A percentile compares a stretch with the other conserved stretches of the same genome.
phyloP scores from a whole-genome alignment of 2,888 invertebrate species.

The Morinoia aosen region DNA sequence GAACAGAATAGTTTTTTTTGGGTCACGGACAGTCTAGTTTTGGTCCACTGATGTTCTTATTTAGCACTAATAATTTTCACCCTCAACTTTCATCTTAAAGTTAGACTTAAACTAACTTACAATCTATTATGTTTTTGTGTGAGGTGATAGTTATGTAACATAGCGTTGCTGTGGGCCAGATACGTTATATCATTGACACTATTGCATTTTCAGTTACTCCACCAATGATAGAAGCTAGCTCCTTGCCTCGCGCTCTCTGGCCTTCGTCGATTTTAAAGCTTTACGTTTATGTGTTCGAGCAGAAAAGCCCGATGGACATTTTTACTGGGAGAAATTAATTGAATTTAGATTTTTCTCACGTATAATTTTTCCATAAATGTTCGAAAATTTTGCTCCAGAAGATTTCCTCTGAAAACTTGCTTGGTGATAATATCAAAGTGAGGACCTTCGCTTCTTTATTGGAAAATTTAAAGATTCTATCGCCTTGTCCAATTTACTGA shows the following conservation, averaged over 20 bases:
- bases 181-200: background rate
- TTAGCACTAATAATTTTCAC: too few relatives aligned
- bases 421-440: background rate
- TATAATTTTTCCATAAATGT: background rate
- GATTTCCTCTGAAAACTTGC: background rate
- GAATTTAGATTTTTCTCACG: too few relatives aligned
- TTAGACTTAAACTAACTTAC: too few relatives aligned
- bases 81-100: too few relatives aligned
- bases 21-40: too few relatives aligned
- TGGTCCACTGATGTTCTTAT: too few relatives aligned
- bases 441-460: background rate
- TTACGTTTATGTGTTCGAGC: background rate
- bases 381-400: background rate
- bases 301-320: too few relatives aligned
- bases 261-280: background rate
- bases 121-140: background rate
- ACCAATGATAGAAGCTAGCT: background rate
- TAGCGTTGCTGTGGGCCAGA: background rate
- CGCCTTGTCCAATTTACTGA: background rate
- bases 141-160: background rate
- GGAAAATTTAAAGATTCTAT: background rate
- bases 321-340: too few relatives aligned
- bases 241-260: background rate
- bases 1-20: too few relatives aligned
- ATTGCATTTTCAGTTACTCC: background rate